Conservation (phyloP, 2,797 vertebrate genomes). For the Lophius americanus region DNA sequence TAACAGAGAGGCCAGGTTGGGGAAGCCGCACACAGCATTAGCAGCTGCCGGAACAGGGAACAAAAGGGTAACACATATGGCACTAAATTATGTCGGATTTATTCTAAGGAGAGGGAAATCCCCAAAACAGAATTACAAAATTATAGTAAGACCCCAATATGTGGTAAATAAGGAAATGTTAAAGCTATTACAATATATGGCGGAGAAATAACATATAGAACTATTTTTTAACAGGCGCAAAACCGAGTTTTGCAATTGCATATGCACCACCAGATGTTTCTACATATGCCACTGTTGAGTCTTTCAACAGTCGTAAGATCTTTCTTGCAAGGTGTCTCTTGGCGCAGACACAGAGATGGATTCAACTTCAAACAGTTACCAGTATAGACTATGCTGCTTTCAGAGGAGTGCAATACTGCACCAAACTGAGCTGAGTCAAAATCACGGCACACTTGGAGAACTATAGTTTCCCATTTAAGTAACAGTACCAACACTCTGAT, state of each 20-base stretch:
- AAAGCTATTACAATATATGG: background rate
- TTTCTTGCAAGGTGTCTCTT: constrained; percentile 45
- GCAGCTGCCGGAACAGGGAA: constrained; percentile 61
- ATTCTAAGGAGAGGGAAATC: constrained; percentile 27
- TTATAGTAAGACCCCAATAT: no score
- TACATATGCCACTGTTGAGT: constrained; percentile 26
- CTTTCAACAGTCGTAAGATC: constrained; percentile 50
- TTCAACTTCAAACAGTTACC: constrained; percentile 66
- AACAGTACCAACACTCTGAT: no score
- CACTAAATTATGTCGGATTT: constrained; percentile 36
- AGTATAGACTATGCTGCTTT: constrained; percentile 48
- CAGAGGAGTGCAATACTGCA: constrained; percentile 53
- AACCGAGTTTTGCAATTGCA: background rate
- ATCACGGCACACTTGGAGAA: constrained; percentile 7
- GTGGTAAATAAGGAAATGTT: background rate
- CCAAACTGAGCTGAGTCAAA: constrained; percentile 52
- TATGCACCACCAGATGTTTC: background rate
- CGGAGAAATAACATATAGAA: background rate
- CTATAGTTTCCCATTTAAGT: background rate
- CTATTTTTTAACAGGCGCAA: background rate
- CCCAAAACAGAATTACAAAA: constrained; percentile 4
- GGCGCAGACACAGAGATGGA: constrained; percentile 56
- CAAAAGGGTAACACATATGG: constrained; percentile 48
- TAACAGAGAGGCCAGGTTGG: constrained; percentile 69
- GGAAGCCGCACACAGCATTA: constrained; percentile 57